These are phyloP conservation scores for Melanerpes aurifrons DNA, from an alignment of 2,113 vertebrate genomes.

Conservation along the genomic window DNA sequence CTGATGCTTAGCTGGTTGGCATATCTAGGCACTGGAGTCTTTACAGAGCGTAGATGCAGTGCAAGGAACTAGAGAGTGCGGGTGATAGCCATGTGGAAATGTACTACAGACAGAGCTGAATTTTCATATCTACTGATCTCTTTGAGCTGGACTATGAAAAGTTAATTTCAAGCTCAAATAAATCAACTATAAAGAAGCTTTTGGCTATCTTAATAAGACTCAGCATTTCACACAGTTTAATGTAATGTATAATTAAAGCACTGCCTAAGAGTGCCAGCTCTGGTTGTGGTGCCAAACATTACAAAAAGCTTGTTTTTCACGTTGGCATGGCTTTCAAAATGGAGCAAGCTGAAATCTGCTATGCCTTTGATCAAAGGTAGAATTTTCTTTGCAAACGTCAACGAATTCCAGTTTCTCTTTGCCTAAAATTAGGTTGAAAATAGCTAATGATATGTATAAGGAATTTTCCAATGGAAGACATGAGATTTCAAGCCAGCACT, in stretches of 20 bases:
- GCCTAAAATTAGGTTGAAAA: slow-evolving; percentile 31
- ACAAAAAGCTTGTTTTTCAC: slow-evolving; percentile 7
- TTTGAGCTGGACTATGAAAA: slow-evolving; percentile 52
- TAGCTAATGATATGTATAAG: background rate
- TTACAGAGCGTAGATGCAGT: background rate
- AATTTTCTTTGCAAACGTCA: background rate
- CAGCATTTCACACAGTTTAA: slow-evolving; percentile 50
- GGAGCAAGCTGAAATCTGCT: background rate
- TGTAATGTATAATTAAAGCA: slow-evolving; percentile 51
- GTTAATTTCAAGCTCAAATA: slow-evolving; percentile 68
- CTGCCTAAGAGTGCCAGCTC: background rate
- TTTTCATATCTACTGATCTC: background rate
- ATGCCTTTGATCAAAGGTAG: background rate
- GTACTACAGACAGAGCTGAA: background rate
- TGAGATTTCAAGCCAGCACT: slow-evolving; percentile 21
- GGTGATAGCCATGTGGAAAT: background rate
- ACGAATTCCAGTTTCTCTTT: background rate
- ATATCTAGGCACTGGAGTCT: background rate
- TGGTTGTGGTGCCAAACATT: background rate
- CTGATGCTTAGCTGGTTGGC: background rate
- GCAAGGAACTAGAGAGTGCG: background rate
- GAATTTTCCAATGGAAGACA: background rate
- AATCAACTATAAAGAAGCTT: slow-evolving; percentile 45
- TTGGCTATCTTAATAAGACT: slow-evolving; percentile 48
- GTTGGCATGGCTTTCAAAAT: background rate